A percentile compares a stretch with the other conserved stretches of the same genome.
Conservation (phyloP, 2,113 vertebrate genomes). For the Rhineura floridana region DNA sequence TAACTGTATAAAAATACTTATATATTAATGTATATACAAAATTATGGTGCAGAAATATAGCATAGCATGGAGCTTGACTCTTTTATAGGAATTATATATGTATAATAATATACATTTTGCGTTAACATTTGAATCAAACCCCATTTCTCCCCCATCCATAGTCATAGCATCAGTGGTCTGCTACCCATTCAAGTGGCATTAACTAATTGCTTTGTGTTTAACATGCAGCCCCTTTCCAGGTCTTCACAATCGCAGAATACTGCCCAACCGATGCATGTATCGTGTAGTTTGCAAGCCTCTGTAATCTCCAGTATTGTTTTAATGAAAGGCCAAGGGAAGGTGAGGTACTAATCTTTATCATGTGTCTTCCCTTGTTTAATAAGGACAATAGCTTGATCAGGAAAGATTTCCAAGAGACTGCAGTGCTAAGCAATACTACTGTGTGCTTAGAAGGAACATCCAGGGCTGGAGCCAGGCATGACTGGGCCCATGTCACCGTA, state of each 20-base stretch:
- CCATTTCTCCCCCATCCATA: not conserved
- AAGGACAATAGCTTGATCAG: not conserved
- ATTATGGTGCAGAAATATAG: no score
- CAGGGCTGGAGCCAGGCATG: no score
- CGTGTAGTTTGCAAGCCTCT: slow-evolving; percentile 84
- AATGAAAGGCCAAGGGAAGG: slow-evolving; percentile 97
- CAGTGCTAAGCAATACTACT: not conserved
- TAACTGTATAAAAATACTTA: no score
- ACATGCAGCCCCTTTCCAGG: slow-evolving; percentile 74
- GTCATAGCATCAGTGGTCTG: no score
- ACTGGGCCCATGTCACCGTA: no score
- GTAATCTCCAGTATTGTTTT: slow-evolving; percentile 92
- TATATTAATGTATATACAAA: no score
- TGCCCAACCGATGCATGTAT: slow-evolving; percentile 80
- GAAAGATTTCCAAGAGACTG: not conserved
- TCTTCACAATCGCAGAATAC: slow-evolving; percentile 87
- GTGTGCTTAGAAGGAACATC: no score
- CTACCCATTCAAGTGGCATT: not conserved
- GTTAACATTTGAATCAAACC: no score
- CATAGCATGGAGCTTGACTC: no score
- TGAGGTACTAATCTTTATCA: slow-evolving; percentile 60
- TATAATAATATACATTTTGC: no score
- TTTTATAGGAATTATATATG: no score
- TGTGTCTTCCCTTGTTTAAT: not conserved
- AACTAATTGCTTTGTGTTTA: not conserved